Base-by-base conservation (phyloP, 2,888 invertebrate genomes). In the Zygothrica quintamaculata region DNA sequence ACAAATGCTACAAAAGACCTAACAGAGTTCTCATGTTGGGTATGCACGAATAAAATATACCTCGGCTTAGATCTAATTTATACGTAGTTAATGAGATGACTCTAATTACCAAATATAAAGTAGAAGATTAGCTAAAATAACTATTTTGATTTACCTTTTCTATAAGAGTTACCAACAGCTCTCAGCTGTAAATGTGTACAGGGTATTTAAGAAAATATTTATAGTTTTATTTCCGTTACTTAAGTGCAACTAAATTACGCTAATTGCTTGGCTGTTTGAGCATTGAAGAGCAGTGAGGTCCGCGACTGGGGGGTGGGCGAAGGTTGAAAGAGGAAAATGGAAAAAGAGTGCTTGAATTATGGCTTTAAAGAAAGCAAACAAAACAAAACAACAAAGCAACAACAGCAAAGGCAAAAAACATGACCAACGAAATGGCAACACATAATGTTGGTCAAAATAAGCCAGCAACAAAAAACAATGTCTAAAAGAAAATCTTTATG, bases 211-310 rank as follows among this genome's bases (percentile, higher is more conserved):
- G 42, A 36, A 56, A 64, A 67, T 51, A 47, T 39, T 65, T 64
- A 59, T 65, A 77, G 71, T 74, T 84, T 69, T 69, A 77, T 79
- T 84, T 80, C 80, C 86, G 84, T 65, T 68, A 72, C 71, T 71
- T 77, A 72, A 80, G 62, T 80, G 87, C 84, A 81, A 86, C 78
- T 84, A 77, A 86, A 84, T 81, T 86, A 84, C 87, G 75, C 75
- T 82, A 77, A 80, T 80, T 80, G 66, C 74, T 47, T 50, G 34
- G 56, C 57, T 39, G 60, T 57, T 29, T 34, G 31, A 33, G 11
- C 12, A 16, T 34, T 44, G 37, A 48, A 29, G 34, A n/a, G n/a
- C n/a, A n/a, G n/a, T n/a, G n/a, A n/a, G n/a, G n/a, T n/a, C n/a
- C n/a, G n/a, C n/a, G n/a, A n/a, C n/a, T n/a, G n/a, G n/a, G n/a